phyloP scores from a whole-genome alignment of 2,888 invertebrate genomes.

The Habroteleia sp. region DNA sequence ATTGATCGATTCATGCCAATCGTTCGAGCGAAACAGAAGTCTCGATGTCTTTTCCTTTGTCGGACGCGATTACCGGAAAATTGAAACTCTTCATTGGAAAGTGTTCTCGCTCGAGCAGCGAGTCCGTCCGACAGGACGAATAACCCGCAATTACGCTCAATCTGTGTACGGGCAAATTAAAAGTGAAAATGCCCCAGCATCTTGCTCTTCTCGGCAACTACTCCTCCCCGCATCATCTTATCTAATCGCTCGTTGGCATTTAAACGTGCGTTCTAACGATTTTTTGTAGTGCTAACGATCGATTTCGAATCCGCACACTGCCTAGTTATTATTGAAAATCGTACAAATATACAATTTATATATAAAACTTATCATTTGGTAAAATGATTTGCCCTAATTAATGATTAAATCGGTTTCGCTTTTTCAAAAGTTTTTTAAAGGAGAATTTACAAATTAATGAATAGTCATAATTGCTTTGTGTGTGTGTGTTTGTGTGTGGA shows the following conservation, averaged over 20 bases:
- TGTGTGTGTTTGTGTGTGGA: no score
- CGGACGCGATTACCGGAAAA: slow-evolving; percentile 58
- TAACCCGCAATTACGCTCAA: slow-evolving; percentile 45
- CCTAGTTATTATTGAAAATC: not conserved
- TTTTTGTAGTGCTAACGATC: not conserved
- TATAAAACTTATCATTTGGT: no score
- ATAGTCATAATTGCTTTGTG: no score
- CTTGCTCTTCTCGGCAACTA: not conserved
- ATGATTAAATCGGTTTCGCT: no score
- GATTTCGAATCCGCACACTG: slow-evolving; percentile 3
- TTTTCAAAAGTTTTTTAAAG: no score
- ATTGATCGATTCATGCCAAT: slow-evolving; percentile 22
- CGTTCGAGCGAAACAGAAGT: slow-evolving; percentile 45
- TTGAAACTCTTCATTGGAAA: slow-evolving; percentile 63
- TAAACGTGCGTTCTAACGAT: not conserved
- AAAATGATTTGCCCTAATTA: no score
- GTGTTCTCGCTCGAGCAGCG: slow-evolving; percentile 52
- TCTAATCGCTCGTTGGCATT: slow-evolving; percentile 10
- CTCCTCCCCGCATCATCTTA: not conserved
- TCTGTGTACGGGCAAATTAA: slow-evolving; percentile 40
- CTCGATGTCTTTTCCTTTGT: slow-evolving; percentile 42
- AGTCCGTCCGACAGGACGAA: slow-evolving; percentile 28
- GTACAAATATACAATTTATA: no score
- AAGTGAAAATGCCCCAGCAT: slow-evolving; percentile 46
- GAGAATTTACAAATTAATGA: no score